Percentiles rank a stretch among this genome's conserved stretches.
Conservation (phyloP, 2,888 invertebrate genomes). For the Metopia argyrocephala region DNA sequence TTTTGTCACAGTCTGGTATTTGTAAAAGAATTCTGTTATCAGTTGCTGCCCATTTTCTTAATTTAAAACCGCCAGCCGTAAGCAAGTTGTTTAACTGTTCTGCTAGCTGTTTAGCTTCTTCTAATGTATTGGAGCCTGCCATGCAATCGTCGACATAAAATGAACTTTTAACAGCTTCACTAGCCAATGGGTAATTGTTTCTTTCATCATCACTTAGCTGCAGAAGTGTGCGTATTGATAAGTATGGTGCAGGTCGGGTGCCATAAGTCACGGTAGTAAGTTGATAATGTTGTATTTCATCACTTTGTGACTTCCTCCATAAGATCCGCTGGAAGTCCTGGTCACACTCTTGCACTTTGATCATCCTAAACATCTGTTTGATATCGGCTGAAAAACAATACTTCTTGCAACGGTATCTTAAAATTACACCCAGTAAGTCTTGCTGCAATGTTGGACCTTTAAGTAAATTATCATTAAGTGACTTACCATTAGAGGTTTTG, state of each 20-base stretch:
- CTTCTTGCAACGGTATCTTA: slow-evolving; percentile 12
- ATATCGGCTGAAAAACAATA: background rate
- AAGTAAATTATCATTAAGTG: slow-evolving; percentile 38
- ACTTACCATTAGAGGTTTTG: slow-evolving; percentile 29
- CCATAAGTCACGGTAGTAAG: background rate
- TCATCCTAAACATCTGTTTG: background rate
- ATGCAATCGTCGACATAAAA: background rate
- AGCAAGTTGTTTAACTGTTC: background rate
- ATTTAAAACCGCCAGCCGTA: background rate
- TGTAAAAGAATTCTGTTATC: background rate
- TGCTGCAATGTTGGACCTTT: slow-evolving; percentile 36
- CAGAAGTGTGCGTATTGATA: background rate
- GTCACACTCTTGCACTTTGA: background rate
- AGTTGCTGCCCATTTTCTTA: slow-evolving; percentile 12
- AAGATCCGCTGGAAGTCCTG: slow-evolving; percentile 91
- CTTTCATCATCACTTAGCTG: background rate
- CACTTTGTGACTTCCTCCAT: slow-evolving; percentile 91
- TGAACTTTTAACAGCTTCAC: background rate
- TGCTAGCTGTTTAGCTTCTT: slow-evolving; percentile 14
- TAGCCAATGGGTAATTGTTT: background rate
- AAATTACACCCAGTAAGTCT: slow-evolving; percentile 24
- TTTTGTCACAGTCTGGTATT: background rate
- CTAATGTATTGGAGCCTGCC: background rate
- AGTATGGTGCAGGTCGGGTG: background rate
- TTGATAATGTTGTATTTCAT: slow-evolving; percentile 78